Evolutionary conservation across 2,888 invertebrate species (phyloP).

Genomic region (Odontomyia ornata): DNA sequence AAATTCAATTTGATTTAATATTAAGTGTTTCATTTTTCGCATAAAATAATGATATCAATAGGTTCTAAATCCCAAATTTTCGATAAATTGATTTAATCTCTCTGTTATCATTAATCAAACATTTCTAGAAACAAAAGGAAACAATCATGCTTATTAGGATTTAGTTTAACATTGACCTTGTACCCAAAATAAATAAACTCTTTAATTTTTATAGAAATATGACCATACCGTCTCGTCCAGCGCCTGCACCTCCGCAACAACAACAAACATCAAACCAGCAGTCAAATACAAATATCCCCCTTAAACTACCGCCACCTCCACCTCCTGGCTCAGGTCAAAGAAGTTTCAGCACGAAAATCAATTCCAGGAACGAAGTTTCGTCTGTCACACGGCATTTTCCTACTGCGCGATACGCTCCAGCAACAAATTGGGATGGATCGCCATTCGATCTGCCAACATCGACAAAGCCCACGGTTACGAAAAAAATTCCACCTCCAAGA

Average conservation of each 20-base stretch:
- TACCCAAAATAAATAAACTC: too few relatives aligned
- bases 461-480: conserved; percentile 51
- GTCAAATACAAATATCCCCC: conserved; percentile 53
- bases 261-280: conserved; percentile 53
- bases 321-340: conserved; percentile 53
- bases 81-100: too few relatives aligned
- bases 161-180: too few relatives aligned
- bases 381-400: conserved; percentile 61
- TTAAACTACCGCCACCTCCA: conserved; percentile 62
- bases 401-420: conserved; percentile 60
- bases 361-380: neutral
- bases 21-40: too few relatives aligned
- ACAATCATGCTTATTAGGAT: too few relatives aligned
- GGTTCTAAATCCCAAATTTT: too few relatives aligned
- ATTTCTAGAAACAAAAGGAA: too few relatives aligned
- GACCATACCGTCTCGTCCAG: conserved; percentile 64
- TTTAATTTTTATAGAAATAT: conserved; percentile 51
- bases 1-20: too few relatives aligned
- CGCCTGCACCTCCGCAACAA: conserved; percentile 62
- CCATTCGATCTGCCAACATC: conserved; percentile 55
- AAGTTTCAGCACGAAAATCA: conserved; percentile 51
- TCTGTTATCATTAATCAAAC: too few relatives aligned
- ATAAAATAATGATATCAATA: too few relatives aligned
- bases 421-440: conserved; percentile 62
- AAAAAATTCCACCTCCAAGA: conserved; percentile 62